Base-by-base conservation (phyloP, 2,888 invertebrate genomes). In the Drosophila falleni region DNA sequence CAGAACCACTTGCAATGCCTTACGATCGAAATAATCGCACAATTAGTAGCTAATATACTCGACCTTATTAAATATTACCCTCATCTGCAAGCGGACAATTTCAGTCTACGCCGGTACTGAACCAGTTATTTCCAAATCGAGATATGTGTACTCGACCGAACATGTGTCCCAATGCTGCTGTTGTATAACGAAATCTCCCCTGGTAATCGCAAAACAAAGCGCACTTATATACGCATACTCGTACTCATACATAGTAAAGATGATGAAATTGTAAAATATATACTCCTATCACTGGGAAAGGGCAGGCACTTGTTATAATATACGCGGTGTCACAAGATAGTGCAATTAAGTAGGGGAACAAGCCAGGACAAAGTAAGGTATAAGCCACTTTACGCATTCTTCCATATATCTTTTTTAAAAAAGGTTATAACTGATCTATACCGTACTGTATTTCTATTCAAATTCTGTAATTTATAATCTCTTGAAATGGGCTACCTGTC, bases 101-200 rank as follows among this genome's bases (percentile, higher is more conserved):
- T 84, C 67, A 81, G 82, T 86, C 78, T 61, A 58, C 51, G 80
- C 86, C 83, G 67, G 84, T 76, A 65, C 49, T 58, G 68, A 84
- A 78, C 84, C 84, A 84, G 84, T 84, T 88, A 78, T 88, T 84
- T 71, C 77, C 81, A 75, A 78, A 61, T 60, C 41, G 78, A 23
- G 74, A 78, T 74, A 77, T 70, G 71, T 41, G 13, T 49, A 39
- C 13, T 31, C 15, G 39, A 15, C 78, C 55, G 54, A 46, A 62
- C 78, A 78, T 76, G 76, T 78, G 76, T 58, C 61, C 62, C 78
- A 66, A 66, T 60, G 71, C 74, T 60, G 79, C 54, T 79, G 80
- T 79, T 78, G 79, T 78, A 49, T 78, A 78, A 78, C 69, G 76
- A 72, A 75, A 72, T 68, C 78, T 71, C 62, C 58, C 63, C 73